Percentiles rank a stretch among this genome's conserved stretches.
Evolutionary conservation across 2,797 vertebrate species (phyloP).

Genomic region (Apogon talboti): DNA sequence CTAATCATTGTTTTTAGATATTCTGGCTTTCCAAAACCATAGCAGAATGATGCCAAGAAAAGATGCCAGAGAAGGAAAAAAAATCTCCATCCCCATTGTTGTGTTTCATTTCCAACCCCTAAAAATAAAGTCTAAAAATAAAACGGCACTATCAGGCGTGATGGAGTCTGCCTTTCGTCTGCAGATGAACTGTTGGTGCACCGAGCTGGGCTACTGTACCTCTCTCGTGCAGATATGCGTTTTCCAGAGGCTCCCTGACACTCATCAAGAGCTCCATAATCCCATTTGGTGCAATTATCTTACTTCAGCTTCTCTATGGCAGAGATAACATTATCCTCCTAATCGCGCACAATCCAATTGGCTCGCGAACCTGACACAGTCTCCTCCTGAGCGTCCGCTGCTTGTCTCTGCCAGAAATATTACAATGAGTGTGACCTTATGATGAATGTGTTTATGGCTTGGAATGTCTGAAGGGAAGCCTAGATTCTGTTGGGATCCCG

Average conservation of each 20-base stretch:
- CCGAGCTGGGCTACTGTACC: slow-evolving; percentile 57
- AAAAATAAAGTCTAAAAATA: slow-evolving; percentile 44
- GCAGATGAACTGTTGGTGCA: slow-evolving; percentile 30
- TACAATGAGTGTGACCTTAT: slow-evolving; percentile 42
- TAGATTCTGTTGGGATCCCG: slow-evolving; percentile 25
- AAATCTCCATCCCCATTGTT: slow-evolving; percentile 7
- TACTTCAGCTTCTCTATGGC: slow-evolving; percentile 79
- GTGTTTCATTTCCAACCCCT: slow-evolving; percentile 22
- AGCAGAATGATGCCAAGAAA: slow-evolving; percentile 23
- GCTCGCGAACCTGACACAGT: slow-evolving; percentile 60
- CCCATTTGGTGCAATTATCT: slow-evolving; percentile 82
- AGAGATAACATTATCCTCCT: slow-evolving; percentile 77
- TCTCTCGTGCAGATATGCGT: slow-evolving; percentile 48
- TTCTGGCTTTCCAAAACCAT: slow-evolving; percentile 36
- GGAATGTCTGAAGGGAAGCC: slow-evolving; percentile 46
- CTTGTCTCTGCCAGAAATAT: slow-evolving; percentile 53
- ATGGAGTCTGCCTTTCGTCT: slow-evolving; percentile 67
- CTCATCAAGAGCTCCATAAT: slow-evolving; percentile 76
- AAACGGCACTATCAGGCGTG: slow-evolving; percentile 47
- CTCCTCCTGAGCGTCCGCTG: slow-evolving; percentile 50
- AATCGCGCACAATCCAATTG: slow-evolving; percentile 79
- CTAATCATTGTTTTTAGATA: slow-evolving; percentile 50
- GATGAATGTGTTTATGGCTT: slow-evolving; percentile 55
- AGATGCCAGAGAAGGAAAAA: slow-evolving; percentile 19
- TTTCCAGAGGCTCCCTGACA: slow-evolving; percentile 66